These are phyloP conservation scores for Caenorhabditis drosophilae DNA, from an alignment of 2,888 invertebrate genomes.

Conservation along the genomic window DNA sequence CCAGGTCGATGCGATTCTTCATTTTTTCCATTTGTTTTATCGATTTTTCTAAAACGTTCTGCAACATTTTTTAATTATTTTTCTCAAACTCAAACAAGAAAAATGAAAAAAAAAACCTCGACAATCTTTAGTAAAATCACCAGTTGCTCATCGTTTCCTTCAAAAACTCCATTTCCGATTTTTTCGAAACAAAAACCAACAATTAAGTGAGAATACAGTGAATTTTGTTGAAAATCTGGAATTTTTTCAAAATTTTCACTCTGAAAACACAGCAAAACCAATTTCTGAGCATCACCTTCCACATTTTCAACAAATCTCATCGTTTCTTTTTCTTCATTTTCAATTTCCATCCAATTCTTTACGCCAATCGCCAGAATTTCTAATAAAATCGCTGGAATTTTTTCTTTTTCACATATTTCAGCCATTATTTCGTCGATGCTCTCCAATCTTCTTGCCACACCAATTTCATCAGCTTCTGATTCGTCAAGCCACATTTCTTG, in stretches of 20 bases:
- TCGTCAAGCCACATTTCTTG: conserved; percentile 18
- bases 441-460: not conserved
- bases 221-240: too few relatives aligned
- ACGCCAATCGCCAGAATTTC: conserved; percentile 22
- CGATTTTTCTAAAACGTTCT: conserved; percentile 16
- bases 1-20: not conserved
- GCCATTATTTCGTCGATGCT: conserved; percentile 4
- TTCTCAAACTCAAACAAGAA: not conserved
- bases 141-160: not conserved
- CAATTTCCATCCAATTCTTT: conserved; percentile 11
- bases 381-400: conserved; percentile 6
- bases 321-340: not conserved
- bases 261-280: too few relatives aligned
- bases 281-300: not conserved
- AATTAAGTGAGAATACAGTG: conserved; percentile 27
- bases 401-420: conserved; percentile 7
- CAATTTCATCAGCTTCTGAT: not conserved
- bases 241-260: too few relatives aligned
- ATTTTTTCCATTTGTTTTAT: conserved; percentile 8
- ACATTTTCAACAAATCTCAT: not conserved
- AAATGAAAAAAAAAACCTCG: conserved; percentile 9
- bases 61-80: too few relatives aligned
- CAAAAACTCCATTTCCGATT: conserved; percentile 3
- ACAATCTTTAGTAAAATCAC: conserved; percentile 8
- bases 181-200: conserved; percentile 31